These are phyloP conservation scores for Aphaenogaster floridana DNA, from an alignment of 1,140 invertebrate species.

Conservation along the genomic window DNA sequence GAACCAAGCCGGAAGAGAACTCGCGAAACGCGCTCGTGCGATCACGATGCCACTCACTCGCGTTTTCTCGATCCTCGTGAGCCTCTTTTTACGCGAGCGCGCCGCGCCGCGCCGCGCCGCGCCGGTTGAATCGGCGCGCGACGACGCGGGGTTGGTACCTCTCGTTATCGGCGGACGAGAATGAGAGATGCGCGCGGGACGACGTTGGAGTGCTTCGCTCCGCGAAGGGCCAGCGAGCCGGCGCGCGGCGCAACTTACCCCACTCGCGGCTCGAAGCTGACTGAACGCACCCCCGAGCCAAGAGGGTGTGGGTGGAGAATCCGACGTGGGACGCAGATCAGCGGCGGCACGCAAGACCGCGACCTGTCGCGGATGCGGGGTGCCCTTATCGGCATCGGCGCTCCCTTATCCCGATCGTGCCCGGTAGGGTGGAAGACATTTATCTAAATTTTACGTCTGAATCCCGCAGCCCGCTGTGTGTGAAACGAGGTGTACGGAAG, in stretches of 20 bases:
- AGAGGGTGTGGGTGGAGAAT: constrained; percentile 46
- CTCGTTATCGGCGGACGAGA: background rate
- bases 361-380: constrained; percentile 23
- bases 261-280: constrained; percentile 68
- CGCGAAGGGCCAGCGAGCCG: constrained; percentile 52
- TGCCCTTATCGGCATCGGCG: constrained; percentile 26
- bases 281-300: constrained; percentile 66
- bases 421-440: background rate
- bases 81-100: background rate
- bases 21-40: background rate
- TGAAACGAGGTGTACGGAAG: background rate
- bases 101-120: constrained; percentile 15
- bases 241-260: constrained; percentile 64
- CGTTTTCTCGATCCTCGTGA: background rate
- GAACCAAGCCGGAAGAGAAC: background rate
- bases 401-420: constrained; percentile 12
- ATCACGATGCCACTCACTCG: constrained; percentile 45
- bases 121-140: constrained; percentile 32
- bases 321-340: constrained; percentile 62
- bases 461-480: background rate
- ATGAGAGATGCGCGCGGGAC: background rate
- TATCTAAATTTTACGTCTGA: constrained; percentile 1
- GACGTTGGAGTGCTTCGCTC: constrained; percentile 42
- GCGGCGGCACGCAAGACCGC: constrained; percentile 43
- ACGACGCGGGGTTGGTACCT: constrained; percentile 10